phyloP scores from a whole-genome alignment of 2,888 invertebrate species.

The Lysandra bellargus region DNA sequence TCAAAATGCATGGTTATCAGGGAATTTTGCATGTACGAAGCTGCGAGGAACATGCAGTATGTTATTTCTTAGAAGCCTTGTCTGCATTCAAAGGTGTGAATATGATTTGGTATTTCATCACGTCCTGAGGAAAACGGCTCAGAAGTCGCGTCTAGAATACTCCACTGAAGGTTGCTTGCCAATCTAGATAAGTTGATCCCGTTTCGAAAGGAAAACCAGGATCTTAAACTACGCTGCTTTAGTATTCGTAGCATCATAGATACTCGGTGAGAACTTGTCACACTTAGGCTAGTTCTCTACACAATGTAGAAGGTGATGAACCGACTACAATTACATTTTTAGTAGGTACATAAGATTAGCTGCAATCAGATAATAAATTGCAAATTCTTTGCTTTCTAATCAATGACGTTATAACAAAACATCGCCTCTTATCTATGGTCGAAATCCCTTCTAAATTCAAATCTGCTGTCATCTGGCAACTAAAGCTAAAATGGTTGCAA shows the following conservation, averaged over 20 bases:
- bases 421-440: neutral
- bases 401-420: neutral
- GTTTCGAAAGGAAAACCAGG: slow-evolving; percentile 31
- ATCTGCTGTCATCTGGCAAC: neutral
- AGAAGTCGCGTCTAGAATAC: slow-evolving; percentile 21
- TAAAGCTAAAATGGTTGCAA: neutral
- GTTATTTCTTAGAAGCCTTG: neutral
- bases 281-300: neutral
- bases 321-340: too few relatives aligned
- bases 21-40: neutral
- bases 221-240: slow-evolving; percentile 18
- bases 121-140: slow-evolving; percentile 23
- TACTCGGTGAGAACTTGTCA: neutral
- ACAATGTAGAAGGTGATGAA: neutral
- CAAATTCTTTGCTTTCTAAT: neutral
- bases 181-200: slow-evolving; percentile 28
- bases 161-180: slow-evolving; percentile 12
- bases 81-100: slow-evolving; percentile 18
- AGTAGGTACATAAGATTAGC: too few relatives aligned
- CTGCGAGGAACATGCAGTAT: neutral
- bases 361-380: too few relatives aligned
- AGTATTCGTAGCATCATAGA: neutral
- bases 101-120: slow-evolving; percentile 23
- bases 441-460: neutral
- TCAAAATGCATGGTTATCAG: neutral